These are phyloP conservation scores for Pseudococcus viburni DNA, from an alignment of 2,888 invertebrate genomes.

Conservation along the genomic window DNA sequence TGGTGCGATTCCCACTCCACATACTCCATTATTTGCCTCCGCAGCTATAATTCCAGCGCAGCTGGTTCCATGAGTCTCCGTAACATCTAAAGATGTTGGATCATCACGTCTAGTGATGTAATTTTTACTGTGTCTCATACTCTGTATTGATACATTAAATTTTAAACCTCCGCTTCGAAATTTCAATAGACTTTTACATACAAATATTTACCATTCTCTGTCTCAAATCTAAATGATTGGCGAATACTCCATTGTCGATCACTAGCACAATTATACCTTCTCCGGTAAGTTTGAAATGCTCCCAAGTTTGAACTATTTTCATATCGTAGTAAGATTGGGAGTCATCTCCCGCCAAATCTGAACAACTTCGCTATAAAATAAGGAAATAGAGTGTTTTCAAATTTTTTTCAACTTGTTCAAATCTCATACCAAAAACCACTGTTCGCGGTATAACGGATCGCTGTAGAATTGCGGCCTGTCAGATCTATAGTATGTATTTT, in stretches of 20 bases:
- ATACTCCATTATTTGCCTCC: conserved; percentile 88
- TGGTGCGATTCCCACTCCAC: conserved; percentile 94
- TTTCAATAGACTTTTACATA: background rate
- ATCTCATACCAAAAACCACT: conserved; percentile 6
- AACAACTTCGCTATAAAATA: conserved; percentile 18
- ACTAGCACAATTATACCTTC: conserved; percentile 95
- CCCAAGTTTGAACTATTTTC: conserved; percentile 89
- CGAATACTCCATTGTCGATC: conserved; percentile 95
- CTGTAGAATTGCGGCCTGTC: background rate
- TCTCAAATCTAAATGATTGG: conserved; percentile 91
- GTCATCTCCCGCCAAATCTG: background rate
- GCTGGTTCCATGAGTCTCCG: conserved; percentile 90
- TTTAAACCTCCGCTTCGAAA: background rate
- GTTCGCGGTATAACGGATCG: background rate
- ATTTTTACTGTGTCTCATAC: background rate
- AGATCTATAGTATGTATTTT: background rate
- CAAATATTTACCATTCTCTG: conserved; percentile 88
- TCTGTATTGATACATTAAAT: background rate
- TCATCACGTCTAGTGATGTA: background rate
- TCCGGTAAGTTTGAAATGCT: conserved; percentile 88
- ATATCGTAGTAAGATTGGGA: conserved; percentile 76
- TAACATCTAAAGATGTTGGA: conserved; percentile 80
- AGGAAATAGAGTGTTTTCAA: background rate
- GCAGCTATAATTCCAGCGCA: conserved; percentile 94
- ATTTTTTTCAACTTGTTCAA: background rate